Evolutionary conservation across 2,888 invertebrate species (phyloP), one percentile per base, ranked within the genome.

Genomic region (Polymixis flavicincta): DNA sequence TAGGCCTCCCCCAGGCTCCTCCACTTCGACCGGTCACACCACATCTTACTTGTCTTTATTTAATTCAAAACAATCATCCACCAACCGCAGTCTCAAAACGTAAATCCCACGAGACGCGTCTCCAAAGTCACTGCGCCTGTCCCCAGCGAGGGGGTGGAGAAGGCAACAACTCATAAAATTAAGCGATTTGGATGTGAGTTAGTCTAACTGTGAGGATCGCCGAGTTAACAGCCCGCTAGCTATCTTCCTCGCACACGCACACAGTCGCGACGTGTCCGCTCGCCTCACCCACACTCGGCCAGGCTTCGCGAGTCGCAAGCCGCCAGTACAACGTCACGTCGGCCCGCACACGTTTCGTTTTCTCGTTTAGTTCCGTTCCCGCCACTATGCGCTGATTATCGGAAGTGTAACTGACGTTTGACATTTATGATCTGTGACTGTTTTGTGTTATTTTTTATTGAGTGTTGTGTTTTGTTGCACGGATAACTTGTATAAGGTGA

Each of bases 111-210:
- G 72, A 73, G 82, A 88, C 94, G 92, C 81, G 84, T 42, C 52
- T 82, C 78, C 90, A 95, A 96, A 90, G 95, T 93, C 91, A 95
- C 90, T 82, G 79, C 92, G 85, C 78, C 74, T 88, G 86, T 78
- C 86, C 87, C 88, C 87, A 88, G 87, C 91, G 94, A 95, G 95
- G 96, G 96, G 96, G 96, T 96, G 96, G 96, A 96, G 96, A 95
- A 96, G 96, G 96, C 96, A 96, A 96, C 96, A 96, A 96, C 96
- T 96, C 96, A 96, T 96, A 96, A 96, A 96, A 96, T 96, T 96
- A 96, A 96, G 96, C 96, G 96, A 96, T 96, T 96, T 96, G 96
- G 96, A 95, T 96, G 96, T 93, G 95, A 95, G 96, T 96, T 96
- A 96, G 96, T 96, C 95, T 95, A 95, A 96, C 96, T 95, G 96